Evolutionary conservation across 2,888 invertebrate species (phyloP).

Genomic region (Zeuzera pyrina): DNA sequence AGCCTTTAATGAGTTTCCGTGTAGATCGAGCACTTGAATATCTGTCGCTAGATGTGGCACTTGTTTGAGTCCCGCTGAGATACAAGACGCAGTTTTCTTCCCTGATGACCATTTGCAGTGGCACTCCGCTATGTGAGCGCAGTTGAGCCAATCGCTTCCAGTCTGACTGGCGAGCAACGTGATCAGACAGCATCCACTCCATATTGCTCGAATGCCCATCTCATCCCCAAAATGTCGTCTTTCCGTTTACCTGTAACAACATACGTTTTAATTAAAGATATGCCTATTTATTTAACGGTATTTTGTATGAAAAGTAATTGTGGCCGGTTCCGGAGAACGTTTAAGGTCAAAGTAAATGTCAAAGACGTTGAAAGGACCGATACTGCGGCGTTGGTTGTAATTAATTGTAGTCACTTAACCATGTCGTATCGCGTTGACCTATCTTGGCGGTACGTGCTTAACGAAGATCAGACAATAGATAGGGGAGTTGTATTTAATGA

Average conservation of each 20-base stretch:
- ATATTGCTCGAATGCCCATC: conserved; percentile 49
- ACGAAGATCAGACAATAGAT: conserved; percentile 27
- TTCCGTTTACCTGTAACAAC: conserved; percentile 47
- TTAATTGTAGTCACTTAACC: conserved; percentile 25
- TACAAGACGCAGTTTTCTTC: conserved; percentile 90
- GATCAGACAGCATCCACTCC: conserved; percentile 40
- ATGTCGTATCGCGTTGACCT: conserved; percentile 24
- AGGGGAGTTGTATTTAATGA: conserved; percentile 23
- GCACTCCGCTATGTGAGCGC: conserved; percentile 80
- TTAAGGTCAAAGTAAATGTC: conserved; percentile 6
- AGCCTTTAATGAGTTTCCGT: conserved; percentile 82
- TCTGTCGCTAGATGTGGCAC: conserved; percentile 75
- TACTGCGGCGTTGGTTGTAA: conserved; percentile 15
- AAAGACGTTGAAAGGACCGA: conserved; percentile 11
- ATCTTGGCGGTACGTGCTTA: conserved; percentile 22
- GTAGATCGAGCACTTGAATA: conserved; percentile 82
- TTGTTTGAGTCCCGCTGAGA: conserved; percentile 80
- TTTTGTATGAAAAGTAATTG: conserved; percentile 12
- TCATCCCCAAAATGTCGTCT: conserved; percentile 35
- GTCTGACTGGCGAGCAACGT: conserved; percentile 33
- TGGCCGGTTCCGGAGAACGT: conserved; percentile 5
- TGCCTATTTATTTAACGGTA: neutral
- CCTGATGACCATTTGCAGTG: conserved; percentile 94
- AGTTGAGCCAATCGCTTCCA: conserved; percentile 85
- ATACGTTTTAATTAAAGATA: conserved; percentile 1